These are phyloP conservation scores for Furcula furcula DNA, from an alignment of 2,888 invertebrate species.

Conservation along the genomic window DNA sequence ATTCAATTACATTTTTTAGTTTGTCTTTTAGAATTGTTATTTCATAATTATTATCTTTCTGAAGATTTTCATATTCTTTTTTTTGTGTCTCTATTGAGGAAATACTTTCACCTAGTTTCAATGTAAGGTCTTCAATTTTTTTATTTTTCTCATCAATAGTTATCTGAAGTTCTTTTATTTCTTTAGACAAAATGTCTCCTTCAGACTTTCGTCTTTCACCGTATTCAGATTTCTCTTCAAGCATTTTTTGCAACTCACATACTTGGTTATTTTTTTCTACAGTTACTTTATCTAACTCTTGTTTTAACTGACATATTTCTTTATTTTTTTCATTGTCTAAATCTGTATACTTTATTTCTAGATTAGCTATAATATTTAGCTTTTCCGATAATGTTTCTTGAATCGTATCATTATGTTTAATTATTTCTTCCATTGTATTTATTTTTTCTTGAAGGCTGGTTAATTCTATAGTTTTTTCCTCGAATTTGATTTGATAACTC, in stretches of 20 bases:
- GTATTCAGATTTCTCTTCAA: constrained; percentile 37
- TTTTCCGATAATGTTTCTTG: constrained; percentile 28
- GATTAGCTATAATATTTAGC: constrained; percentile 25
- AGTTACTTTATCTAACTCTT: constrained; percentile 24
- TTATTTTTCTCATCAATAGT: constrained; percentile 32
- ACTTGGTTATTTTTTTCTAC: constrained; percentile 38
- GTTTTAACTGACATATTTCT: constrained; percentile 34
- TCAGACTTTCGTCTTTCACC: constrained; percentile 33
- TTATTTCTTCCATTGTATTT: constrained; percentile 30
- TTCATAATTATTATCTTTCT: constrained; percentile 63
- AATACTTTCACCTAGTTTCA: constrained; percentile 31
- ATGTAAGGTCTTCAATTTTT: constrained; percentile 33
- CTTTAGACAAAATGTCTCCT: constrained; percentile 30
- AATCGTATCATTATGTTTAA: constrained; percentile 23
- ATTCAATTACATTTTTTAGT: constrained; percentile 56
- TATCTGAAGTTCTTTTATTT: constrained; percentile 34
- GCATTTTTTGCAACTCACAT: constrained; percentile 26
- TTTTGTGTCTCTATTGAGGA: constrained; percentile 42
- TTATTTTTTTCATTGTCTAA: constrained; percentile 33
- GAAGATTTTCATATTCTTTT: constrained; percentile 65
- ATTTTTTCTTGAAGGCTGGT: constrained; percentile 35
- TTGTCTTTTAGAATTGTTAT: constrained; percentile 57
- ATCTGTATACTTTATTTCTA: constrained; percentile 33
- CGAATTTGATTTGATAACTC: constrained; percentile 31
- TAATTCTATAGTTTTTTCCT: constrained; percentile 34